Evolutionary conservation across 2,797 vertebrate genomes (phyloP).

Genomic region (Urocyon cinereoargenteus): DNA sequence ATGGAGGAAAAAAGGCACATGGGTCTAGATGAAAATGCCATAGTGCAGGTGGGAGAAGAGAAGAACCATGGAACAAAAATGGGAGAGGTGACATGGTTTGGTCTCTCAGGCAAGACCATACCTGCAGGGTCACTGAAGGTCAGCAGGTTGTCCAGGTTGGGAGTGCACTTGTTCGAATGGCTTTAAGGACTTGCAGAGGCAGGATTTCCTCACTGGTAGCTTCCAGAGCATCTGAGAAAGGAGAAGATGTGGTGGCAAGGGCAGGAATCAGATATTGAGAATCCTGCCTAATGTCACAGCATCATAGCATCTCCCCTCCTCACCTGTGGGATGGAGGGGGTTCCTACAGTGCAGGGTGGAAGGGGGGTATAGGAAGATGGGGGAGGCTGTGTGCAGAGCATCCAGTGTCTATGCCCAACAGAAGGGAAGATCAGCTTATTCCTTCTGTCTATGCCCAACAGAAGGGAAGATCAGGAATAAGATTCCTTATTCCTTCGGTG

Average conservation of each 20-base stretch:
- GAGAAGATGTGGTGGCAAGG: not conserved
- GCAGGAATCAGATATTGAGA: not conserved
- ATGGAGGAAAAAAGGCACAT: not conserved
- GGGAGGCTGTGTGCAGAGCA: not conserved
- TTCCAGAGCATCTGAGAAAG: not conserved
- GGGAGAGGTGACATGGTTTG: not conserved
- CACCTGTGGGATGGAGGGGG: not conserved
- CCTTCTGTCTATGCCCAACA: not conserved
- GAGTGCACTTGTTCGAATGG: not conserved
- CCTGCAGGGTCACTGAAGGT: not conserved
- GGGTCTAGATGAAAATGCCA: not conserved
- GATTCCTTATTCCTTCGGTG: not conserved
- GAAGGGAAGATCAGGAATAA: not conserved
- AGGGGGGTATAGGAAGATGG: not conserved
- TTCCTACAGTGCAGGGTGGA: not conserved
- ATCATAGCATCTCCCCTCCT: not conserved
- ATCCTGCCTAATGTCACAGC: not conserved
- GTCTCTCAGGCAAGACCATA: not conserved
- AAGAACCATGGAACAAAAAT: not conserved
- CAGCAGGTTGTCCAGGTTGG: not conserved
- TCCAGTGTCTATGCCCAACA: accelerated
- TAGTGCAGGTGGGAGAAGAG: not conserved
- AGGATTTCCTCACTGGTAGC: not conserved
- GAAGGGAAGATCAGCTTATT: not conserved
- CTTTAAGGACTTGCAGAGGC: not conserved